phyloP scores from a whole-genome alignment of 2,113 vertebrate species.

The Prietella phreatophila region DNA sequence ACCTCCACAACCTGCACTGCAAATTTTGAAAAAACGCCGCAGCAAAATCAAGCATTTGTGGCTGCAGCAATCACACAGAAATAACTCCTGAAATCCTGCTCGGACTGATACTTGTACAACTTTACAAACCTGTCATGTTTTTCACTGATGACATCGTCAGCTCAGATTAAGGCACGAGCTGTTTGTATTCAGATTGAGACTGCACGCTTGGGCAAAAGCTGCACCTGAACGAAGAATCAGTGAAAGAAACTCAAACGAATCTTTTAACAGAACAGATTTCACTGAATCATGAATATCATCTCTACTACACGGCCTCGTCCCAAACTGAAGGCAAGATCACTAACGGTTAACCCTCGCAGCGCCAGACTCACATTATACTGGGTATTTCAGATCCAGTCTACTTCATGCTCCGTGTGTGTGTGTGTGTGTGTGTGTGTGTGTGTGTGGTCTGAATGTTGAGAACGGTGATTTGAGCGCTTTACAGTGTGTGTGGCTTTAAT shows the following conservation, averaged over 20 bases:
- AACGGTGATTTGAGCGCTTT: background rate
- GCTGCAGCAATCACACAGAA: no score
- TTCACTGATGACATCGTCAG: background rate
- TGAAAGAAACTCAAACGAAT: background rate
- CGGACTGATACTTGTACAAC: background rate
- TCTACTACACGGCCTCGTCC: background rate
- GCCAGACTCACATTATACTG: background rate
- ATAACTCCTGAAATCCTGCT: no score
- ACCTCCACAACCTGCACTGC: no score
- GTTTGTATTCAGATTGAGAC: background rate
- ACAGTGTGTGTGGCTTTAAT: conserved; percentile 21
- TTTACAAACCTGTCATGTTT: background rate
- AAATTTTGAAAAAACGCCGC: no score
- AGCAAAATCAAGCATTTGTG: no score
- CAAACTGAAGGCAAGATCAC: background rate
- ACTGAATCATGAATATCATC: background rate
- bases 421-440: background rate
- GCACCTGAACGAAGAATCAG: background rate
- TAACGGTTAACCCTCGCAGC: background rate
- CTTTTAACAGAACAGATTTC: background rate
- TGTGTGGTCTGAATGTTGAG: background rate
- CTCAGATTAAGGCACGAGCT: background rate
- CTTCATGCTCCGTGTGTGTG: background rate
- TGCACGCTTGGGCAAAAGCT: background rate
- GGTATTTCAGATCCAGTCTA: background rate